phyloP scores from a whole-genome alignment of 2,797 vertebrate genomes.

The Aplochiton taeniatus region DNA sequence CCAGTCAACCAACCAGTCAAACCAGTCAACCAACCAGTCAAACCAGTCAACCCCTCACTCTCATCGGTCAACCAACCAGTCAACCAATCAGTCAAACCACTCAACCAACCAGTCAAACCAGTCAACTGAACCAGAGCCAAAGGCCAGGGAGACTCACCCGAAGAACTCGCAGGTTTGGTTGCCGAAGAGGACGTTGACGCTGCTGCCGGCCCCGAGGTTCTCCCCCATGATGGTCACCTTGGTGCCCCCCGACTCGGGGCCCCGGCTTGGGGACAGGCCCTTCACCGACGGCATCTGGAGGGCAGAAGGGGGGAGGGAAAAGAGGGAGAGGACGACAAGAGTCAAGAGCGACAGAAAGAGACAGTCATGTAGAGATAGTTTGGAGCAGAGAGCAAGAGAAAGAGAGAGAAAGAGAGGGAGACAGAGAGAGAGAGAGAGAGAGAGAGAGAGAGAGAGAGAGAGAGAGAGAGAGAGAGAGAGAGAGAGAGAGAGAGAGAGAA shows the following conservation, averaged over 20 bases:
- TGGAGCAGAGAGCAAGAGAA: background rate
- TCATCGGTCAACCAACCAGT: too few relatives aligned
- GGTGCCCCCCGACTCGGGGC: constrained; percentile 95
- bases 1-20: too few relatives aligned
- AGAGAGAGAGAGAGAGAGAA: too few relatives aligned
- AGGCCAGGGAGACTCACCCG: constrained; percentile 73
- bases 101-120: too few relatives aligned
- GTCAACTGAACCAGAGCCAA: background rate
- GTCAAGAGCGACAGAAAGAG: constrained; percentile 4
- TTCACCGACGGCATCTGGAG: constrained; percentile 86
- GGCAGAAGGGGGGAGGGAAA: constrained; percentile 21
- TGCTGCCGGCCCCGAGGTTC: constrained; percentile 92
- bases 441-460: background rate
- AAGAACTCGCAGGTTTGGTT: constrained; percentile 97
- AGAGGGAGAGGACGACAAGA: too few relatives aligned
- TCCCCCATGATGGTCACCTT: constrained; percentile 93
- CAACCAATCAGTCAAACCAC: too few relatives aligned
- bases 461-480: too few relatives aligned
- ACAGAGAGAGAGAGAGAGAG: constrained; percentile 14
- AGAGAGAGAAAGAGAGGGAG: background rate
- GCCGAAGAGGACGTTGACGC: constrained; percentile 85
- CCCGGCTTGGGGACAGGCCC: constrained; percentile 86
- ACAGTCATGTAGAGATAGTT: constrained; percentile 11
- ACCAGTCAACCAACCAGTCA: too few relatives aligned
- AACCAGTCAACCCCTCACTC: too few relatives aligned